Percentiles rank a stretch among this genome's conserved stretches.
phyloP scores from a whole-genome alignment of 2,888 invertebrate genomes.

The Galerucella nymphaeae region DNA sequence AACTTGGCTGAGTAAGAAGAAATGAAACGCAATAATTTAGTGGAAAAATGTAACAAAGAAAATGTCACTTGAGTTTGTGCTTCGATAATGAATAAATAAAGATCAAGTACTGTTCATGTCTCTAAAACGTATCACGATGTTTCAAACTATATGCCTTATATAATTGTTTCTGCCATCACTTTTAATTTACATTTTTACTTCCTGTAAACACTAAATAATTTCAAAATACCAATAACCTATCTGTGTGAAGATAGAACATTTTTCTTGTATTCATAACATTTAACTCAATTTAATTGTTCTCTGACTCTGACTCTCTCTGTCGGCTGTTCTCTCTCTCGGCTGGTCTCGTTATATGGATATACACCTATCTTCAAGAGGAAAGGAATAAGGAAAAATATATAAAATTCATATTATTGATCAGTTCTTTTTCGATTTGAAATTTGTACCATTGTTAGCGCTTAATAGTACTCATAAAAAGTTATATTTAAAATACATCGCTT shows the following conservation, averaged over 20 bases:
- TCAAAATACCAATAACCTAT: neutral
- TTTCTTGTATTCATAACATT: too few species aligned
- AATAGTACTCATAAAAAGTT: neutral
- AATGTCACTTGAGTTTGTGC: conserved; percentile 43
- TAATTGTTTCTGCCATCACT: conserved; percentile 8
- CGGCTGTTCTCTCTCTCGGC: neutral
- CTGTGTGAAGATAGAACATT: neutral
- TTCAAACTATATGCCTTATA: neutral
- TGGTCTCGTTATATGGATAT: neutral
- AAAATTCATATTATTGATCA: neutral
- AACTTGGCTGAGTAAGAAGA: conserved; percentile 13
- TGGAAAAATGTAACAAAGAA: conserved; percentile 50
- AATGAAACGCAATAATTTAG: conserved; percentile 43
- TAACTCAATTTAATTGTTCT: too few species aligned
- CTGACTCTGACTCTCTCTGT: too few species aligned
- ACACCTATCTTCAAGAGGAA: neutral
- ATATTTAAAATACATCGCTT: neutral
- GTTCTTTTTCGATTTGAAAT: neutral
- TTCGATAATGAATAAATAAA: conserved; percentile 25
- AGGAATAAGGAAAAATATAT: neutral
- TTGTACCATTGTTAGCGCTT: neutral
- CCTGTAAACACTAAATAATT: neutral
- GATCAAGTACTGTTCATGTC: conserved; percentile 34
- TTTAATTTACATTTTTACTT: conserved; percentile 1
- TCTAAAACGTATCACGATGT: conserved; percentile 16